Base-by-base conservation (phyloP, 2,888 invertebrate genomes). In the Limenitis camilla region DNA sequence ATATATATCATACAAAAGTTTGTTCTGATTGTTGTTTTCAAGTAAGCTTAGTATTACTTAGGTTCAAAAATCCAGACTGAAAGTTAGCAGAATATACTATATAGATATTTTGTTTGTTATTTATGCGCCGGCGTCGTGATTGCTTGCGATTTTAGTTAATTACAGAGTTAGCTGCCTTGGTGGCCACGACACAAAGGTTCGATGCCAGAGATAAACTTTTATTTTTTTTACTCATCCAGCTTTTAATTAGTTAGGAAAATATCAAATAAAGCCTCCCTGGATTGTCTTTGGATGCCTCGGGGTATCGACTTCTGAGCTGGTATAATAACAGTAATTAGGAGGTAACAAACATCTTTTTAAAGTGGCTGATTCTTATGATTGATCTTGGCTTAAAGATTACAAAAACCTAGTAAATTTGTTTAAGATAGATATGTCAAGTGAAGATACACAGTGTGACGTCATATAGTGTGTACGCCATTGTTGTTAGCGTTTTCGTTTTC, bases 171-270 rank as follows among this genome's bases (percentile, higher is more conserved):
- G 59, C 65, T 61, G 66, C 70, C 67, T 70, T 66, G 69, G 66
- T 85, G 84, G 85, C 78, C 86, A 72, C 76, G 70, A 75, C 78
- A 83, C 82, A 86, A 82, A 81, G 82, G 82, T 78, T 81, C 85
- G 86, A 87, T 87, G 83, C 75, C 83, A 76, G 77, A 83, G 86
- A 87, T 87, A 87, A 84, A 83, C 71, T 77, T 79, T 81, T 82
- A 82, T 77, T 80, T 85, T 79, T 78, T 85, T 83, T 83, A 85
- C 84, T 85, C 44, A 36, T 87, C 84, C 74, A 76, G 84, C 84
- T 83, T 85, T 87, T 87, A 87, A 87, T 86, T 86, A 86, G 85
- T 86, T 84, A n/a, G 85, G 86, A 85, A 87, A 87, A 86, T 86
- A 85, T 85, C 81, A 82, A 85, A 82, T 79, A 83, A 82, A 83